Percentiles rank a stretch among this genome's conserved stretches.
phyloP scores from a whole-genome alignment of 2,797 vertebrate genomes.

The Coranthus polyacanthus region DNA sequence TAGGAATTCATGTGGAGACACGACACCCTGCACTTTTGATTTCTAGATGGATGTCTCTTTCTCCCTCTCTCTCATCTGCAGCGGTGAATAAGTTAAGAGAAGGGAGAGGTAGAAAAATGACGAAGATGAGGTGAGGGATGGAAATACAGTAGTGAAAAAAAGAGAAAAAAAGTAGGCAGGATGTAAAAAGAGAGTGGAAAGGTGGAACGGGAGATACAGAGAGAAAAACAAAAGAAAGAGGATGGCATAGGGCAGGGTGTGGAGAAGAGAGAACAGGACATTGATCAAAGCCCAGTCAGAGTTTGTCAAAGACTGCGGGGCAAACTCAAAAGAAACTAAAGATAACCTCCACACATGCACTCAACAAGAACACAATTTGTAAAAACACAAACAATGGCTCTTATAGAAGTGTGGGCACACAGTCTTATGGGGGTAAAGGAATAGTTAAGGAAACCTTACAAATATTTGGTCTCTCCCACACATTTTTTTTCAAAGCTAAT shows the following conservation, averaged over 20 bases:
- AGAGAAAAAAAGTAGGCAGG: slow-evolving; percentile 11
- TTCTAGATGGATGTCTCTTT: slow-evolving; percentile 59
- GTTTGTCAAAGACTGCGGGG: slow-evolving; percentile 47
- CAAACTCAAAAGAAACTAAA: slow-evolving; percentile 38
- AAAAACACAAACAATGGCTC: slow-evolving; percentile 33
- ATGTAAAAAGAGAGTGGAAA: slow-evolving; percentile 2
- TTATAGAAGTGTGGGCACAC: slow-evolving; percentile 15
- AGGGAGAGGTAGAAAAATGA: slow-evolving; percentile 14
- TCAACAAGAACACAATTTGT: slow-evolving; percentile 2
- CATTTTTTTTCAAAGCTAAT: slow-evolving; percentile 20
- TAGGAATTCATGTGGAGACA: slow-evolving; percentile 73
- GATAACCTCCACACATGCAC: slow-evolving; percentile 37
- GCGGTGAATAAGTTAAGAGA: slow-evolving; percentile 35
- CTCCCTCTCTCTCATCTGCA: slow-evolving; percentile 15
- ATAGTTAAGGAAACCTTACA: slow-evolving; percentile 25
- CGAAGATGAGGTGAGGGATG: slow-evolving; percentile 26
- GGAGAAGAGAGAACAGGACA: slow-evolving; percentile 2
- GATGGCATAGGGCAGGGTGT: slow-evolving; percentile 3
- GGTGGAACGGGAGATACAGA: slow-evolving; percentile 1
- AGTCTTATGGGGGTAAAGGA: slow-evolving; percentile 3
- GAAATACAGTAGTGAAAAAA: not conserved
- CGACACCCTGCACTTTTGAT: slow-evolving; percentile 59
- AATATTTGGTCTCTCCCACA: slow-evolving; percentile 25
- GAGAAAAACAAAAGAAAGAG: slow-evolving; percentile 16
- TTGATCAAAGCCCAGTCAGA: slow-evolving; percentile 61